phyloP scores from a whole-genome alignment of 1,140 invertebrate genomes.

The Brachionus angularis region DNA sequence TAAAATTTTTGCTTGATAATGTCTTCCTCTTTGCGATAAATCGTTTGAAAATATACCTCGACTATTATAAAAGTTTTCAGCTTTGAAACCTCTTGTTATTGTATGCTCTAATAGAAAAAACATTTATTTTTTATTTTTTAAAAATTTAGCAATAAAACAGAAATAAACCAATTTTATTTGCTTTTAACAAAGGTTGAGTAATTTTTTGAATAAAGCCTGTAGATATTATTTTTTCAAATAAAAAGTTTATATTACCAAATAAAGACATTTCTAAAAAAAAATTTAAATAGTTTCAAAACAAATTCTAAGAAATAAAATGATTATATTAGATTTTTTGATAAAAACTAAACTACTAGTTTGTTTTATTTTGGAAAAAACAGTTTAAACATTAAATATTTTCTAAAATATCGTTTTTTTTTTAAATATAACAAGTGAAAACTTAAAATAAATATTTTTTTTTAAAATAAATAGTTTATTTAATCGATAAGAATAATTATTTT shows the following conservation, averaged over 20 bases:
- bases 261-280: not conserved
- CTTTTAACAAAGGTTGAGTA: too few relatives aligned
- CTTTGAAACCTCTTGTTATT: slow-evolving; percentile 26
- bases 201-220: too few relatives aligned
- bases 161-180: too few relatives aligned
- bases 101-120: not conserved
- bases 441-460: slow-evolving; percentile 16
- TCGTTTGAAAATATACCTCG: slow-evolving; percentile 29
- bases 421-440: not conserved
- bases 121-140: too few relatives aligned
- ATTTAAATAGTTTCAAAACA: too few relatives aligned
- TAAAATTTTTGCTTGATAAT: slow-evolving; percentile 20
- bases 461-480: not conserved
- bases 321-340: too few relatives aligned
- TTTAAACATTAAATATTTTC: too few relatives aligned
- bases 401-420: slow-evolving; percentile 35
- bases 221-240: too few relatives aligned
- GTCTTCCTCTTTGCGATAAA: slow-evolving; percentile 4
- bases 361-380: not conserved
- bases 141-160: too few relatives aligned
- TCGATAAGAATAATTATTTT: not conserved
- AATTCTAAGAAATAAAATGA: too few relatives aligned
- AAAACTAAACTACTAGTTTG: slow-evolving; percentile 33
- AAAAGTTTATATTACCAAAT: too few relatives aligned
- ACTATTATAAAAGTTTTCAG: slow-evolving; percentile 9